These are phyloP conservation scores for Papilio dardanus DNA, from an alignment of 1,140 invertebrate species.

Conservation along the genomic window DNA sequence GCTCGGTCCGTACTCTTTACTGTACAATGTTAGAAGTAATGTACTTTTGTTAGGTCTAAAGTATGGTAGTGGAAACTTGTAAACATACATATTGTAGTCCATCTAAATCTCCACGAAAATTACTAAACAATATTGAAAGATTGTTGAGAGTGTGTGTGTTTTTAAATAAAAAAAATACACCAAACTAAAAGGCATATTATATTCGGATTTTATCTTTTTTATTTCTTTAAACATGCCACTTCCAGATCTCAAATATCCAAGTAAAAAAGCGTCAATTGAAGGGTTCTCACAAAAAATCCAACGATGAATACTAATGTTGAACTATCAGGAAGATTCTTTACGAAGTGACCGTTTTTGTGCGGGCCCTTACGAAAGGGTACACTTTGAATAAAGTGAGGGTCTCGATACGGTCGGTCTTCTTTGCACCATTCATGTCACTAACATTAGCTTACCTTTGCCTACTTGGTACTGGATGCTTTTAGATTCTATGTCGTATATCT, in stretches of 20 bases:
- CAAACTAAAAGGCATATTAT: too few species aligned
- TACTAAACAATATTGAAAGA: too few species aligned
- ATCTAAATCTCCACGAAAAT: too few species aligned
- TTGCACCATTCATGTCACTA: not conserved
- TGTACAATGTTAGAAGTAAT: too few species aligned
- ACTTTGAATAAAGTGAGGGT: constrained; percentile 5
- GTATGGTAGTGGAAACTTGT: too few species aligned
- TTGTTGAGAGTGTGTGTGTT: too few species aligned
- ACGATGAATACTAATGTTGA: constrained; percentile 27
- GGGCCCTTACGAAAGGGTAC: not conserved
- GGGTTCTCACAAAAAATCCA: constrained; percentile 20
- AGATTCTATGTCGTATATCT: not conserved
- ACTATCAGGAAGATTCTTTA: constrained; percentile 13
- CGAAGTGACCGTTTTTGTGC: constrained; percentile 27
- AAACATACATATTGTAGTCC: too few species aligned
- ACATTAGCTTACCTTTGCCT: not conserved
- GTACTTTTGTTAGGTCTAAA: too few species aligned
- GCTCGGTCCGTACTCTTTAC: too few species aligned
- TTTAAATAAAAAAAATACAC: too few species aligned
- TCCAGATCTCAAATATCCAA: not conserved
- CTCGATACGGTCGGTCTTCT: not conserved
- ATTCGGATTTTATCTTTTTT: not conserved
- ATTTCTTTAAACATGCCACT: not conserved
- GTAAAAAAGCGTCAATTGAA: constrained; percentile 19
- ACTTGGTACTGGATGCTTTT: not conserved